Conservation (phyloP, 2,888 invertebrate genomes). For the Sinhomidia bicolor region DNA sequence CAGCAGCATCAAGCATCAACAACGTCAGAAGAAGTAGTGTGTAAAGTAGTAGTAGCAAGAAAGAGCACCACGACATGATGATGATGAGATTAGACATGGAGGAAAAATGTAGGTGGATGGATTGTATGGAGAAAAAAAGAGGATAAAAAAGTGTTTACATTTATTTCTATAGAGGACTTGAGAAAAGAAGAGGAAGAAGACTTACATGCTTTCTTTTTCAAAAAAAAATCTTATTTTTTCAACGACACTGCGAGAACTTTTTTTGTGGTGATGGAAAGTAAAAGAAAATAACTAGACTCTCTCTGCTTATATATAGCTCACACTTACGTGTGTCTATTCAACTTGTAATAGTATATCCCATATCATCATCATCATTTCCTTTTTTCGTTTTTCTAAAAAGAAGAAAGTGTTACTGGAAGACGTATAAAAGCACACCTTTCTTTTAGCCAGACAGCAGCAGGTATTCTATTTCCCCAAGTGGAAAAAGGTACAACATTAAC, state of each 20-base stretch:
- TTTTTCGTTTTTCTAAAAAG: neutral
- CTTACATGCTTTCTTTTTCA: neutral
- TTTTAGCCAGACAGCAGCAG: neutral
- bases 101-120: neutral
- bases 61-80: neutral
- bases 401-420: neutral
- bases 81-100: slow-evolving; percentile 53
- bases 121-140: neutral
- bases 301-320: too few relatives aligned
- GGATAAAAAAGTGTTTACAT: slow-evolving; percentile 37
- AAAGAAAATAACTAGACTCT: neutral
- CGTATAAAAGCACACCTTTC: neutral
- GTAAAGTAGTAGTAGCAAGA: neutral
- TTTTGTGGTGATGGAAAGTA: neutral
- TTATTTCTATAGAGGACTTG: neutral
- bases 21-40: neutral
- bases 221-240: neutral
- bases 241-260: neutral
- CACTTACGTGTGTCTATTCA: neutral
- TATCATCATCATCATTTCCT: neutral
- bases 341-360: neutral
- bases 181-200: neutral
- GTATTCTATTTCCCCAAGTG: neutral
- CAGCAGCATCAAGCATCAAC: neutral
- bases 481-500: slow-evolving; percentile 29